Percentiles rank a stretch among this genome's conserved stretches.
phyloP scores from a whole-genome alignment of 2,113 vertebrate genomes.

The Alosa alosa region DNA sequence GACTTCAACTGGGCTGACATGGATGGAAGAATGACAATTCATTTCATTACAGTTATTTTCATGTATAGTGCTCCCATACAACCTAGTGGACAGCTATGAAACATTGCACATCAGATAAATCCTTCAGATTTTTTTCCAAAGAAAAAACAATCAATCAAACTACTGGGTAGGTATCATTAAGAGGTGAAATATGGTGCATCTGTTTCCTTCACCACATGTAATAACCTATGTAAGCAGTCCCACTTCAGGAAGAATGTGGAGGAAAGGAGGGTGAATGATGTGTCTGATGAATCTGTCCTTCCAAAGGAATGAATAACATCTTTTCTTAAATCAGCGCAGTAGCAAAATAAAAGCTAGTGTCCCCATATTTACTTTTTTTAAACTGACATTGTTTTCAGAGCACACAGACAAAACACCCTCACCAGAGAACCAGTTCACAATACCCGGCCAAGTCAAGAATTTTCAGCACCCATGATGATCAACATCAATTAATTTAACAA shows the following conservation, averaged over 20 bases:
- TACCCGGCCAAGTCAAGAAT: background rate
- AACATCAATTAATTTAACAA: slow-evolving; percentile 2
- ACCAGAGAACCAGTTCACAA: background rate
- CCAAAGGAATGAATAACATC: background rate
- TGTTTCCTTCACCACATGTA: too few relatives aligned
- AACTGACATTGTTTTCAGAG: too few relatives aligned
- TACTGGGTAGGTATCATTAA: background rate
- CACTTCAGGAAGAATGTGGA: background rate
- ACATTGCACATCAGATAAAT: background rate
- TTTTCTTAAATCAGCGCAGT: background rate
- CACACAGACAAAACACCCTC: background rate
- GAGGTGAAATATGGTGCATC: background rate
- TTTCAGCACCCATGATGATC: background rate
- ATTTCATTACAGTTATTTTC: background rate
- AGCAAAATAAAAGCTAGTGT: background rate
- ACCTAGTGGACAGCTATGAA: background rate
- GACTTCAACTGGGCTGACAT: background rate
- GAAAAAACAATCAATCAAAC: too few relatives aligned
- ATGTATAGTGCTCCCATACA: background rate
- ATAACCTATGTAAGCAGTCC: too few relatives aligned
- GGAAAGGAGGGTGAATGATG: background rate
- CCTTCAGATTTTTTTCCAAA: too few relatives aligned
- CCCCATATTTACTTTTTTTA: too few relatives aligned
- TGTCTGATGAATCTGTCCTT: background rate
- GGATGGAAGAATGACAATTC: background rate